Base-by-base conservation (phyloP, 2,888 invertebrate species). In the Dasysyrphus tricinctus region DNA sequence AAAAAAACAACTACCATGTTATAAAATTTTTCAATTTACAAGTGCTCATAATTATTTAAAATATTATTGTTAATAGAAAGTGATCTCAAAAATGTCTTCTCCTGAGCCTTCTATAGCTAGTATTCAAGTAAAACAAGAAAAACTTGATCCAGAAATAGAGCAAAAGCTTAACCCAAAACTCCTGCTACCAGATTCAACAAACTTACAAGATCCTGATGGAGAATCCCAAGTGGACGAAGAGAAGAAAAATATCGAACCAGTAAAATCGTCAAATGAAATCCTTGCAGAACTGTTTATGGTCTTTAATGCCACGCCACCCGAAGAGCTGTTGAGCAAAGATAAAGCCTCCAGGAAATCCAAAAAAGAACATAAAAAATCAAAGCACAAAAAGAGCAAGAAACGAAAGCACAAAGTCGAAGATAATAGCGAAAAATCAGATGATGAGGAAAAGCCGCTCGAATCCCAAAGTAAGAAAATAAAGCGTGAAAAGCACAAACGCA, bases 241-340 rank as follows among this genome's bases (percentile, higher is more conserved):
- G 44, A 92, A 92, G 72, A 92, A 92, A 72, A 88, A 86, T 24
- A 90, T 93, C n/a, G 89, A 88, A 8, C 92, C 92, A 0, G 89
- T 91, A 0, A 93, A 93, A 65, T 91, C 92, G 0, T 93, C 93
- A 0, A 92, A 92, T 88, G 97, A 97, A 92, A 97, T 97, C 89
- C 93, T 97, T 24, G 96, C 97, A 0, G 97, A 97, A 92, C 93
- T 97, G 0, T 97, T 97, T 90, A 94, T 96, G 89, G 92, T 92
- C 0, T 92, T 92, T 39, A 96, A 96, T 92, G 96, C 96, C 2
- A 95, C 94, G 88, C 96, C 96, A 14, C 96, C 94, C 12, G 90
- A 94, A 37, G 94, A 94, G 88, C 92, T 94, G 49, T 78, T 92
- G 32, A 93, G 93, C 63, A 94, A 93, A 91, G 91, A 93, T 37